Base-by-base conservation (phyloP, 1,140 invertebrate genomes). In the Holcopasites calliopsidis region DNA sequence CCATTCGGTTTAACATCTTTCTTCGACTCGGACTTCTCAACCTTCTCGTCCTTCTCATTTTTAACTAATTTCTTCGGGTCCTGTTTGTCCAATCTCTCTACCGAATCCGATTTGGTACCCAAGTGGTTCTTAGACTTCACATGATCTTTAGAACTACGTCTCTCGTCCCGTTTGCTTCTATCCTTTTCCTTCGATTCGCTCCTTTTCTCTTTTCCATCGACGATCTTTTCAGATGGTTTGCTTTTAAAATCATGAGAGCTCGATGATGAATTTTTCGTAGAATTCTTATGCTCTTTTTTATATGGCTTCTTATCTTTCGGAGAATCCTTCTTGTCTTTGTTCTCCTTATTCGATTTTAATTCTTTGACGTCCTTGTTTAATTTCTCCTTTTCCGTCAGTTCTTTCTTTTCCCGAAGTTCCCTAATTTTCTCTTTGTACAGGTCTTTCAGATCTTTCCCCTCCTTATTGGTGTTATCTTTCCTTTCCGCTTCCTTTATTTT, bases 401-500 rank as follows among this genome's bases (percentile, higher is more conserved):
- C 90, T 42, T 91, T 92, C 69, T 92, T 92, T 33, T 92, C 90
- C 5, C 90, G 71, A 11, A 92, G 64, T 54, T 92, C 90, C 11
- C 90, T 80, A 40, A 92, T 92, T 82, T 91, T 92, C 68, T 92
- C 91, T 68, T 92, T 92, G 49, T 92, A 92, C 6, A 91, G 86
- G 76, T 92, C 90, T 72, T 92, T 92, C 44, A 91, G 70, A 78
- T 92, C 90, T 73, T 90, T 91, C 0, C 55, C 76, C 70, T 90
- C 88, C 35, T 90, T 87, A 40, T 65, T 87, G 16, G 79, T 73
- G 7, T 68, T 76, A 40, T 83, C 82, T 57, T 84, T 88, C 62
- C 87, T 88, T 6, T 89, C 85, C 13, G 61, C 57, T 62, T 87
- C 86, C 79, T 77, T 88, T 33, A 35, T 65, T 18, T 77, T 88